phyloP scores from a whole-genome alignment of 2,113 vertebrate genomes.

The Cacatua alba region DNA sequence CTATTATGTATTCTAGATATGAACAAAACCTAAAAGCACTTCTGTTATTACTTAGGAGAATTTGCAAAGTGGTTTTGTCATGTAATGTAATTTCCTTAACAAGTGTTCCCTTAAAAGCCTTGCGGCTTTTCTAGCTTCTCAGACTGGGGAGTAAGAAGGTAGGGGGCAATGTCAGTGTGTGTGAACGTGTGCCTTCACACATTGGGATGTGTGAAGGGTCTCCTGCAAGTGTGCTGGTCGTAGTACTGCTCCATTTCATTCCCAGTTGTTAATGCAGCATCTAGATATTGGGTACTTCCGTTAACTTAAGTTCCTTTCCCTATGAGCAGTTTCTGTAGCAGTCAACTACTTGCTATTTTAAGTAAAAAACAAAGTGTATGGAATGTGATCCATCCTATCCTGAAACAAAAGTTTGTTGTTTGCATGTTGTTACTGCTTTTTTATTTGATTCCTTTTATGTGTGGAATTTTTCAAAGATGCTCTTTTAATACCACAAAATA shows the following conservation, averaged over 20 bases:
- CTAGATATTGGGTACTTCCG: neutral
- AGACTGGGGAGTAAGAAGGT: too few species aligned
- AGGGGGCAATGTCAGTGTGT: neutral
- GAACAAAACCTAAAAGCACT: neutral
- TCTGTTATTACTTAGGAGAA: neutral
- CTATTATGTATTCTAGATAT: neutral
- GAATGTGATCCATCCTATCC: neutral
- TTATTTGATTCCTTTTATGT: neutral
- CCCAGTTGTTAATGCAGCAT: neutral
- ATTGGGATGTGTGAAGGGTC: neutral
- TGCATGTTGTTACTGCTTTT: neutral
- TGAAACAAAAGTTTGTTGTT: neutral
- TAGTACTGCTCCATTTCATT: neutral
- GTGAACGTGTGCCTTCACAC: rapidly evolving
- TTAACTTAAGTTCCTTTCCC: neutral
- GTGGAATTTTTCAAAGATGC: neutral
- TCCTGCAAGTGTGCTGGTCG: neutral
- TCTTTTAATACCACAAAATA: neutral
- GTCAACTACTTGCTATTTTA: neutral
- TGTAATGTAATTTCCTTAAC: neutral
- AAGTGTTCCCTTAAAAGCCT: neutral
- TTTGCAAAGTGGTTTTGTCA: neutral
- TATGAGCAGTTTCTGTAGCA: neutral
- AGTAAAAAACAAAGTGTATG: neutral
- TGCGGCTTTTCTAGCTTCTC: neutral